Base-by-base conservation (phyloP, 2,888 invertebrate genomes). In the Graphium colonna region DNA sequence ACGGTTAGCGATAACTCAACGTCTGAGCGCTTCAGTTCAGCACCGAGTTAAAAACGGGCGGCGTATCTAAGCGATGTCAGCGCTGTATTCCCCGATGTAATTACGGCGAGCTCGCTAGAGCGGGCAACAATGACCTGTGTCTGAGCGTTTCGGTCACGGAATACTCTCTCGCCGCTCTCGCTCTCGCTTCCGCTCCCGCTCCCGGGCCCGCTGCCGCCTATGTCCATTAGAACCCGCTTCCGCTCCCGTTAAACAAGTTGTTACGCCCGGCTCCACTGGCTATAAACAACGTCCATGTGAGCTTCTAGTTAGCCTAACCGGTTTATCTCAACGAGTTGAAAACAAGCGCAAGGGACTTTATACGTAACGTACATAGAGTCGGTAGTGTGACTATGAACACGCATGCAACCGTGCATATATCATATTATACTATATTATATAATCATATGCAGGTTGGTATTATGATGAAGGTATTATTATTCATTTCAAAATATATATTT, bases 41-140 rank as follows among this genome's bases (percentile, higher is more conserved):
- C 58, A 63, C 61, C 63, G 62, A 69, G 69, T 69, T 76, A 76
- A 80, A 79, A 81, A 68, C 67, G 64, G 67, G 64, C 63, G 63
- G 57, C 61, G 65, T 64, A 57, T 49, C 51, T 52, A 55, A 40
- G 54, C 40, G 40, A 15, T 51, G 51, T 56, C 52, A 52, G 68
- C 62, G 66, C 68, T 68, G 75, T 81, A 83, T 84, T 87, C 87
- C 86, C 87, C 77, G 77, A 86, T 82, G 86, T 83, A 86, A 87
- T 87, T 87, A 87, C 76, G 61, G 69, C 58, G 69, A 71, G 71
- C 75, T 72, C 72, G 77, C 68, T 71, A 72, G 79, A 77, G 74
- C 78, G 78, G 66, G 74, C 83, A 83, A 84, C 82, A 82, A 82
- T 81, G 84, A 80, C 81, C 80, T 77, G 71, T 75, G 79, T 66